Evolutionary conservation across 2,113 vertebrate species (phyloP).

Genomic region (Pollachius pollachius): DNA sequence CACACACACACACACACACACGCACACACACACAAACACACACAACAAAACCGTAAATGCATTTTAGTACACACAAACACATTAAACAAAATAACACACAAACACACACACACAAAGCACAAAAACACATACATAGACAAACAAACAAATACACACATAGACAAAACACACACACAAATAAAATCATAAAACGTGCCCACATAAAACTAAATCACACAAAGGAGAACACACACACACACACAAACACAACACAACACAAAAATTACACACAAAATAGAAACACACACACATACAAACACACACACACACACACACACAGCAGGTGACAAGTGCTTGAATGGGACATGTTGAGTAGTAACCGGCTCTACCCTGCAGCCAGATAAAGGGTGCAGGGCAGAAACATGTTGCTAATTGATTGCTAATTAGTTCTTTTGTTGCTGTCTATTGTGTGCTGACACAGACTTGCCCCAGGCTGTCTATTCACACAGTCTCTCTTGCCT

Average conservation of each 20-base stretch:
- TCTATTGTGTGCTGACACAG: constrained; percentile 64
- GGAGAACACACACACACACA: constrained; percentile 42
- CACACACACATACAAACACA: constrained; percentile 36
- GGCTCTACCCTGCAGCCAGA: constrained; percentile 64
- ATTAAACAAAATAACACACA: too few relatives aligned
- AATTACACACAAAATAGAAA: constrained; percentile 16
- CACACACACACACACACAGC: constrained; percentile 33
- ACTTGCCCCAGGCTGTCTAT: constrained; percentile 58
- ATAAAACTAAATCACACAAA: constrained; percentile 23
- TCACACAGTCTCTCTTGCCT: constrained; percentile 47
- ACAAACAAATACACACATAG: too few relatives aligned
- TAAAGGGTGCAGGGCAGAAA: constrained; percentile 81
- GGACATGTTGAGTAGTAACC: constrained; percentile 69
- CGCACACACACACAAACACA: constrained; percentile 30
- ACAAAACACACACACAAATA: background rate
- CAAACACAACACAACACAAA: constrained; percentile 12
- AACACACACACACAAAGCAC: too few relatives aligned
- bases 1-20: constrained; percentile 30
- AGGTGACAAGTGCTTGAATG: constrained; percentile 64
- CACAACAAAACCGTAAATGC: too few relatives aligned
- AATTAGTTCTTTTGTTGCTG: constrained; percentile 82
- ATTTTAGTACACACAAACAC: too few relatives aligned
- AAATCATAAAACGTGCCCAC: background rate
- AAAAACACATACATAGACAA: background rate
- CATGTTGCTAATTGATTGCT: constrained; percentile 87